These are phyloP conservation scores for Drosophila nr. medialis DNA, from an alignment of 2,888 invertebrate species.

Conservation along the genomic window DNA sequence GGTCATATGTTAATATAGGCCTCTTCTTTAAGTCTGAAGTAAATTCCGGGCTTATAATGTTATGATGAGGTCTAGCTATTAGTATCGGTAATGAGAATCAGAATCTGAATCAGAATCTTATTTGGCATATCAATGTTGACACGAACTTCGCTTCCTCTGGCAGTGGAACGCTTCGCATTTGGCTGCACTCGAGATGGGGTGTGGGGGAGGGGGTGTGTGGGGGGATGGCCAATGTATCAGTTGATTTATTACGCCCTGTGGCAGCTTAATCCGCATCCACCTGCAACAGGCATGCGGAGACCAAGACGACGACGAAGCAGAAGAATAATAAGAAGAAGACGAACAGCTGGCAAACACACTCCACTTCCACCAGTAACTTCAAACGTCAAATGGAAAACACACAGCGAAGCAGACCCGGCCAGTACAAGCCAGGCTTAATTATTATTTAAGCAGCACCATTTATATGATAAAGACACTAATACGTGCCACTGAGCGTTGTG, in stretches of 20 bases:
- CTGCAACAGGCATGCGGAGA: constrained; percentile 36
- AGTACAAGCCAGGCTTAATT: constrained; percentile 59
- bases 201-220: neutral
- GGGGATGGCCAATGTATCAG: constrained; percentile 57
- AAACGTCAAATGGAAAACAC: constrained; percentile 11
- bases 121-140: constrained; percentile 57
- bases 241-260: constrained; percentile 65
- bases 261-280: constrained; percentile 56
- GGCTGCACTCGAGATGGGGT: constrained; percentile 47
- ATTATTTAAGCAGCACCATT: constrained; percentile 81
- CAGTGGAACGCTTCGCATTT: constrained; percentile 54
- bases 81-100: constrained; percentile 36
- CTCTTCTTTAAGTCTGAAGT: neutral
- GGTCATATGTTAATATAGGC: neutral
- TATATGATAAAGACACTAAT: constrained; percentile 77
- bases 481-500: constrained; percentile 76
- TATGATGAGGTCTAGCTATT: neutral
- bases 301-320: neutral
- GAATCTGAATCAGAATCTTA: constrained; percentile 23
- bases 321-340: constrained; percentile 7
- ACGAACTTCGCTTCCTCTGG: constrained; percentile 42
- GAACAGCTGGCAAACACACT: constrained; percentile 40
- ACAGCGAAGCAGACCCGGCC: constrained; percentile 5
- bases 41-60: constrained; percentile 7
- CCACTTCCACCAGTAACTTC: constrained; percentile 18